Evolutionary conservation across 2,888 invertebrate genomes (phyloP).

Genomic region (Eledona agricola): DNA sequence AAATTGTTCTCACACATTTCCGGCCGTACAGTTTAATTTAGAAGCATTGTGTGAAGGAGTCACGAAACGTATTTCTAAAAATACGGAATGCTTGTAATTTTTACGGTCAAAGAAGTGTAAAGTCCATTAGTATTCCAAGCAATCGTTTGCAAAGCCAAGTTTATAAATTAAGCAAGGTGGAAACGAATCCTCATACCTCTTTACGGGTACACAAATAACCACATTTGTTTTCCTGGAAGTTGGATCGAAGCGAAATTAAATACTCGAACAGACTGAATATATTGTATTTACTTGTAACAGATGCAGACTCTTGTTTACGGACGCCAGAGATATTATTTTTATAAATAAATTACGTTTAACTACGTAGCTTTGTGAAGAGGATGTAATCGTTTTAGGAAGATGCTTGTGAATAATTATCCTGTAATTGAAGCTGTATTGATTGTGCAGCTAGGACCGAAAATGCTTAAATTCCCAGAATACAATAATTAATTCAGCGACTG

Average conservation of each 20-base stretch:
- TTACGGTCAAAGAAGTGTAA: conserved; percentile 1
- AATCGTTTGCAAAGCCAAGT: conserved; percentile 6
- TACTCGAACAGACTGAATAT: too few species aligned
- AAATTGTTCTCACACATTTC: conserved; percentile 20
- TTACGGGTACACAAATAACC: conserved; percentile 14
- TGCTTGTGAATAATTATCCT: conserved; percentile 27
- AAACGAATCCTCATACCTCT: conserved; percentile 10
- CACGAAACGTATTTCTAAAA: conserved; percentile 12
- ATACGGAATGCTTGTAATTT: conserved; percentile 15
- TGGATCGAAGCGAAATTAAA: conserved; percentile 2
- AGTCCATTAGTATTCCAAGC: conserved; percentile 13
- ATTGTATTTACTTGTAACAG: too few species aligned
- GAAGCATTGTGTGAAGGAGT: conserved; percentile 6
- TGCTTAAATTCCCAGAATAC: conserved; percentile 15
- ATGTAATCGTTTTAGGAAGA: conserved; percentile 22
- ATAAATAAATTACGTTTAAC: too few species aligned
- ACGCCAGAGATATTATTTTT: too few species aligned
- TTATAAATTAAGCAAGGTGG: conserved; percentile 8
- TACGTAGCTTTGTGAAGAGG: conserved; percentile 16
- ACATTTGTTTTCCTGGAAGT: background rate
- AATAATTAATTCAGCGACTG: conserved; percentile 23
- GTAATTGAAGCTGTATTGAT: conserved; percentile 23
- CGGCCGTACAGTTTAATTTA: conserved; percentile 15
- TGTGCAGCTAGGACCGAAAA: too few species aligned
- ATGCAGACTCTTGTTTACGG: too few species aligned